Evolutionary conservation across 2,888 invertebrate species (phyloP), one percentile per base, ranked within the genome.

Genomic region (Thelaira solivaga): DNA sequence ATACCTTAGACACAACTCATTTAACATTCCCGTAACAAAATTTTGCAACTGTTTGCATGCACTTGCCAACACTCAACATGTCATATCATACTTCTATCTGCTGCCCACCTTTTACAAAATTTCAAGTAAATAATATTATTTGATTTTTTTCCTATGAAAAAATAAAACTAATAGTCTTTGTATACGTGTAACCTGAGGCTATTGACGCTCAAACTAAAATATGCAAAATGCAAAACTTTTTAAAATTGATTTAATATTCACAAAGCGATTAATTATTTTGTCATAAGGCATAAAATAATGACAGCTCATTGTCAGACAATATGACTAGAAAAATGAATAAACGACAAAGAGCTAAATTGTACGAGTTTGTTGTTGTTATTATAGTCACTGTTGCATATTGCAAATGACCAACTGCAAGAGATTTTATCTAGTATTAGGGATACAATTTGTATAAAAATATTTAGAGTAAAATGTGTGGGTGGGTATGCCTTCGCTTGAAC

Each of bases 261-360:
- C 82, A 83, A 82, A 83, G 83, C 82, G 81, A 83, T 82, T 83
- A 83, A 83, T 83, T 82, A 83, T 82, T 82, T 82, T 80, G 80
- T 80, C 80, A 80, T 80, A 74, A 80, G 77, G 79, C 76, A 81
- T 76, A 76, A 75, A 72, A 78, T 73, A 73, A 73, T 80, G 76
- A 73, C 79, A 75, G 71, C 71, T 71, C 74, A 67, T 79, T 75
- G 75, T 75, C 67, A 75, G 67, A 65, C 67, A 62, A 74, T 61
- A 65, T 68, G 72, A 73, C 49, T 45, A 51, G 55, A 51, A 64
- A 64, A 78, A 57, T 45, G 43, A 20, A 68, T 47, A 13, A 53
- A n/a, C 34, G 20, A 59, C 22, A 31, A 24, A 59, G 47, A 18
- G 47, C 24, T 7, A 47, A 31, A 8, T 2, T 72, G 41, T 22